Evolutionary conservation across 2,888 invertebrate genomes (phyloP).

Genomic region (Hofmannophila pseudospretella): DNA sequence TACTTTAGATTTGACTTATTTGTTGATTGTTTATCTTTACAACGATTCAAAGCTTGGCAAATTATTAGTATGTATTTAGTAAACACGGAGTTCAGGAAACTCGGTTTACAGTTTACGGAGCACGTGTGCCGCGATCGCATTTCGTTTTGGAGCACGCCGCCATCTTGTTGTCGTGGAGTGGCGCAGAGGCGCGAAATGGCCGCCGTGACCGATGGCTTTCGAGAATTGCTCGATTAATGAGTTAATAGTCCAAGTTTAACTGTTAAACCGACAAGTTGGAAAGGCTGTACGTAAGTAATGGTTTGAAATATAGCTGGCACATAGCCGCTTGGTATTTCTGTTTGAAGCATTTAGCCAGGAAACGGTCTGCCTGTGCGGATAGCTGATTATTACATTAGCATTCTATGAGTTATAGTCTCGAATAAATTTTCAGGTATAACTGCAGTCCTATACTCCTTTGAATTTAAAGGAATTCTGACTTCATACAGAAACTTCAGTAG

Average conservation of each 20-base stretch:
- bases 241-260: constrained; percentile 64
- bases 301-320: constrained; percentile 45
- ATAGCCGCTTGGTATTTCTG: too few relatives aligned
- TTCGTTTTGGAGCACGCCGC: constrained; percentile 32
- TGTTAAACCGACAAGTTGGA: constrained; percentile 49
- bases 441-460: too few relatives aligned
- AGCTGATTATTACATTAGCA: constrained; percentile 5
- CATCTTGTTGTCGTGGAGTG: constrained; percentile 35
- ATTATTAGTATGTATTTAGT: too few relatives aligned
- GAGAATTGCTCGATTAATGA: constrained; percentile 59
- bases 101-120: constrained; percentile 32
- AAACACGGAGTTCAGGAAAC: constrained; percentile 45
- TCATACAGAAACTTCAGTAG: too few relatives aligned
- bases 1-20: too few relatives aligned
- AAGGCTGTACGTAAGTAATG: constrained; percentile 48
- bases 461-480: too few relatives aligned
- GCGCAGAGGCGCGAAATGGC: constrained; percentile 33
- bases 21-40: constrained; percentile 32
- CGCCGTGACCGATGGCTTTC: constrained; percentile 25
- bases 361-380: constrained; percentile 5
- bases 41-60: constrained; percentile 35
- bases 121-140: constrained; percentile 38
- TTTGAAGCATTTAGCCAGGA: constrained; percentile 27
- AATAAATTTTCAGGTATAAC: background rate
- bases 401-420: constrained; percentile 4